A percentile compares a stretch with the other conserved stretches of the same genome.
phyloP scores from a whole-genome alignment of 2,797 vertebrate species.

The Rhabdomys pumilio region DNA sequence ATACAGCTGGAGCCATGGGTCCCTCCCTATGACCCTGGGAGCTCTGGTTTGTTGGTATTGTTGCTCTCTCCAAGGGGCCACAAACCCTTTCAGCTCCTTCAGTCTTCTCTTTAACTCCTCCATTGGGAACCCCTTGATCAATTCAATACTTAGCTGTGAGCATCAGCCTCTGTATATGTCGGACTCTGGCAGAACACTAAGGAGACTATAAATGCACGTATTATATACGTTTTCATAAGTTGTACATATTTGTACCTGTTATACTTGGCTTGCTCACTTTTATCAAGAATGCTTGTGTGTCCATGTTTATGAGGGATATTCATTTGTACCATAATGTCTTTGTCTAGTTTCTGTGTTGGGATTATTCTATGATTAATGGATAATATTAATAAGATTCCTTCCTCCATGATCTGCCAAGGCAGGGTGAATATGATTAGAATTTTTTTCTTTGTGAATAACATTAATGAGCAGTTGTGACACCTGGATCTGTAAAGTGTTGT shows the following conservation, averaged over 20 bases:
- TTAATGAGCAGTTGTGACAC: neutral
- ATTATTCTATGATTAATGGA: neutral
- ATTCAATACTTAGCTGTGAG: no score
- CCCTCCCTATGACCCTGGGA: no score
- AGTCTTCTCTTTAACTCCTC: no score
- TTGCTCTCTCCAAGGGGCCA: no score
- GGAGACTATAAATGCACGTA: neutral
- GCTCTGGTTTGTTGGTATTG: no score
- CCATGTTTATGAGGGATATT: neutral
- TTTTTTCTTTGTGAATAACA: neutral
- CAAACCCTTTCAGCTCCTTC: no score
- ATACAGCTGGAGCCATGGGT: no score
- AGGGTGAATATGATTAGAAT: neutral
- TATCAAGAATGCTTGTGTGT: neutral
- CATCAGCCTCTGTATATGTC: no score
- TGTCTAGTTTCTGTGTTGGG: neutral
- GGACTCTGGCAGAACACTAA: no score
- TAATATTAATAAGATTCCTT: neutral
- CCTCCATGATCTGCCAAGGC: neutral
- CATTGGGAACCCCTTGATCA: no score
- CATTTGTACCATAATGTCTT: neutral
- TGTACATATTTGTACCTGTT: neutral
- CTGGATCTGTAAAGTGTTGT: neutral
- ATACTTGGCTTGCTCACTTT: neutral
- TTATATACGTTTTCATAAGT: neutral